A percentile compares a stretch with the other conserved stretches of the same genome.
Evolutionary conservation across 2,888 invertebrate species (phyloP).

Genomic region (Drosophila antonietae): DNA sequence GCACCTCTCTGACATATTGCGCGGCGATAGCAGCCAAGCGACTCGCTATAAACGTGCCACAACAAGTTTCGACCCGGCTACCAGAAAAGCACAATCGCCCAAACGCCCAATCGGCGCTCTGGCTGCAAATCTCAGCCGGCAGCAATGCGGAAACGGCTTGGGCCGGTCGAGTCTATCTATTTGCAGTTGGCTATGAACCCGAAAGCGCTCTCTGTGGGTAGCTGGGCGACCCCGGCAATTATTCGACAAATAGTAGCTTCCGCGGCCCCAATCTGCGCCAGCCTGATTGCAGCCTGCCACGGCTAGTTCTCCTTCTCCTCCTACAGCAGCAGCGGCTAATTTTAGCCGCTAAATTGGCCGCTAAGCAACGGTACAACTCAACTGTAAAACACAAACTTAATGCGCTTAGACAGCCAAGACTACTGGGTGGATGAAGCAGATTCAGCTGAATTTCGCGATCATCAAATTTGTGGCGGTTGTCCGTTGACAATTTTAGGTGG

Average conservation of each 20-base stretch:
- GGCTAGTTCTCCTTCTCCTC: constrained; percentile 8
- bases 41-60: constrained; percentile 58
- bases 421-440: constrained; percentile 53
- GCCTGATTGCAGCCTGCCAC: constrained; percentile 66
- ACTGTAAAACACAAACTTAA: constrained; percentile 70
- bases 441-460: constrained; percentile 30
- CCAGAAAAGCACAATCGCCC: constrained; percentile 8
- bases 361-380: constrained; percentile 67
- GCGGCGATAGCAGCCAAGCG: constrained; percentile 25
- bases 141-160: constrained; percentile 50
- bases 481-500: constrained; percentile 43
- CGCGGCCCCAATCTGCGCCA: constrained; percentile 52
- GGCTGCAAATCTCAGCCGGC: constrained; percentile 12
- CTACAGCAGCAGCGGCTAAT: constrained; percentile 6
- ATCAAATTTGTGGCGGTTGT: constrained; percentile 19
- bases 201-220: constrained; percentile 26
- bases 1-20: constrained; percentile 67
- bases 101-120: constrained; percentile 14
- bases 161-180: constrained; percentile 2
- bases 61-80: constrained; percentile 30
- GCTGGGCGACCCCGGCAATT: constrained; percentile 60
- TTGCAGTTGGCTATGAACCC: constrained; percentile 21
- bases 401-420: constrained; percentile 58
- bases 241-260: constrained; percentile 77
- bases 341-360: constrained; percentile 44